Base-by-base conservation (phyloP, 2,888 invertebrate species). In the Uropetala carovei region DNA sequence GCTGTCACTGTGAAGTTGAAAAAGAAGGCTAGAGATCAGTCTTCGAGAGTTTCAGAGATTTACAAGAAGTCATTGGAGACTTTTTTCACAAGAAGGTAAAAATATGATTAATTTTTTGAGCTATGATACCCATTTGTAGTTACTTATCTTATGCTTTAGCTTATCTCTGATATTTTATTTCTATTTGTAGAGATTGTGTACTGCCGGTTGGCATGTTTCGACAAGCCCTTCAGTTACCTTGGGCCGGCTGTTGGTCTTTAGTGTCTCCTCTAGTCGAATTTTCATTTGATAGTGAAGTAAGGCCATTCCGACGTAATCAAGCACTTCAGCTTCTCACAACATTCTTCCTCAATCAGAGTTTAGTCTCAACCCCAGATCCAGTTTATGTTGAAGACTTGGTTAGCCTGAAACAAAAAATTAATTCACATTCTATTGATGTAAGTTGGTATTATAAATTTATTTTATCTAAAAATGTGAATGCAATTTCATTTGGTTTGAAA, bases 141-240 rank as follows among this genome's bases (percentile, higher is more conserved):
- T 11, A 18, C 64, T 0, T 7, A n/a, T 64, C n/a, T 22, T 11
- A 56, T 83, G 13, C 18, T 56, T 3, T 4, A 83, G 56, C 14
- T 83, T 18, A n/a, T 59, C 3, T 7, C 8, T 9, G 60, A 18
- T 58, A 0, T 91, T 22, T 43, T 14, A 22, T 30, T 86, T 92
- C 27, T 22, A 27, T 18, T 86, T 92, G 59, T 91, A 93, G 97
- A 84, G 97, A 96, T 93, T 97, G 96, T 93, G 94, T 96, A 64
- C 95, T 97, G 0, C 97, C 97, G 0, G 96, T 96, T 8, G 96
- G 96, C 86, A 95, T 97, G 92, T 97, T 97, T 93, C 97, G 96
- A 94, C 96, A 96, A 93, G 95, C 97, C 30, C 94, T 97, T 83
- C 96, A 97, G 94, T 94, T 96, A 5, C 96, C 96, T 93, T 98